Evolutionary conservation across 2,113 vertebrate species (phyloP), one percentile per base, ranked within the genome.

Genomic region (Gadus chalcogrammus): DNA sequence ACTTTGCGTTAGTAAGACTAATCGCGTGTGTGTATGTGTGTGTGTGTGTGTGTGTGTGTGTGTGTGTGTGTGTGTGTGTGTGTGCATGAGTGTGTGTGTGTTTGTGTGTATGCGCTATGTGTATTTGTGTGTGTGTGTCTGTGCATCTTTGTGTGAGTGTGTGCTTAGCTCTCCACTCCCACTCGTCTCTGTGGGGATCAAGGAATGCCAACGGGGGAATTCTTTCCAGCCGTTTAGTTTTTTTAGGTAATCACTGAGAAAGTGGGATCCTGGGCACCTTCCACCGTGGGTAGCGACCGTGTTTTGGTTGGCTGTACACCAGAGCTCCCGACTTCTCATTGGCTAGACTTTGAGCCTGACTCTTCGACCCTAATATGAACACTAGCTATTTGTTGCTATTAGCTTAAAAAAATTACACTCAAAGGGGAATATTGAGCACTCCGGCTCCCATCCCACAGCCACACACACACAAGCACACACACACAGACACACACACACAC

Each of bases 151-250:
- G 38, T n/a, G 55, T 17, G 55, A 16, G 55, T 58, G 55, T 13
- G 55, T 58, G 55, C 55, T 16, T 58, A n/a, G 53, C 31, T 58
- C 62, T 55, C 66, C 35, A 17, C 59, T 69, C 76, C 60, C 60
- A 61, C 48, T 59, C 60, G 52, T 74, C 71, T 70, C 70, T 15
- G 28, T 52, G 64, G 71, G 53, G 63, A 70, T 70, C 35, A 55
- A 35, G 15, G 61, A 38, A 67, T 67, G 15, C 38, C 53, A 27
- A 52, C 24, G 18, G 8, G 15, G n/a, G 66, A 61, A 20, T 69
- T 68, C 20, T 60, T 61, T 16, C 35, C 71, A 48, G 16, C 55
- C 15, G 24, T 28, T 5, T 13, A 22, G 12, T 24, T 61, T 53
- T 22, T 18, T 55, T 55, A 55, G 52, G 52, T 12, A 31, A 27